Base-by-base conservation (phyloP, 2,113 vertebrate species). In the Phrynosoma blainvillii region DNA sequence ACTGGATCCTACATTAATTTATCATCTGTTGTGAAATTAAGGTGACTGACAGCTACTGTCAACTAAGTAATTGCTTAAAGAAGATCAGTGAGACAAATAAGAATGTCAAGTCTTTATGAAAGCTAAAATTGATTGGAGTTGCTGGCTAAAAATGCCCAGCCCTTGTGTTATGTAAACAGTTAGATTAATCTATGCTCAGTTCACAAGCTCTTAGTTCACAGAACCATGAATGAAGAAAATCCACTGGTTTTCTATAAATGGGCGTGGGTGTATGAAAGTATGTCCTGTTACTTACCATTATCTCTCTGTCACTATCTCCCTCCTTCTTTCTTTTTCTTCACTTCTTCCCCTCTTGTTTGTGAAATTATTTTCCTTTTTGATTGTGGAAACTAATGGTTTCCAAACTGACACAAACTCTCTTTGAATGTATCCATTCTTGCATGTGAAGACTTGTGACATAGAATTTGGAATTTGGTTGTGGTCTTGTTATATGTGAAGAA, bases 41-140 rank as follows among this genome's bases (percentile, higher is more conserved):
- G 75, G 0, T 2, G 86, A 76, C 32, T 87, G 79, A 6, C 85
- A 78, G 87, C 79, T 93, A 78, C 75, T 89, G 85, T 79, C 80
- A 89, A 66, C 78, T 66, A 77, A 75, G 13, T 32, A 32, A 65
- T 11, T 0, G 0, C 47, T 65, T 79, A 71, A 65, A n/a, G 5
- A 77, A 6, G 0, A 0, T 80, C 77, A 20, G 78, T 47, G 85
- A 40, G 86, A 84, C 62, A 71, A 56, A 80, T 82, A 73, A 80
- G 40, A 56, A 80, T 73, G 25, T 81, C 30, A 14, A 59, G 80
- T 80, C 79, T 73, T 87, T 42, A 2, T 11, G 71, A 80, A 70
- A 74, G 82, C 82, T 68, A 76, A 0, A 12, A n/a, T 42, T 32
- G 77, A 86, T 68, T 70, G 66, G 4, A 54, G 14, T 2, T 36